phyloP scores from a whole-genome alignment of 2,797 vertebrate species.

The Coreius guichenoti region DNA sequence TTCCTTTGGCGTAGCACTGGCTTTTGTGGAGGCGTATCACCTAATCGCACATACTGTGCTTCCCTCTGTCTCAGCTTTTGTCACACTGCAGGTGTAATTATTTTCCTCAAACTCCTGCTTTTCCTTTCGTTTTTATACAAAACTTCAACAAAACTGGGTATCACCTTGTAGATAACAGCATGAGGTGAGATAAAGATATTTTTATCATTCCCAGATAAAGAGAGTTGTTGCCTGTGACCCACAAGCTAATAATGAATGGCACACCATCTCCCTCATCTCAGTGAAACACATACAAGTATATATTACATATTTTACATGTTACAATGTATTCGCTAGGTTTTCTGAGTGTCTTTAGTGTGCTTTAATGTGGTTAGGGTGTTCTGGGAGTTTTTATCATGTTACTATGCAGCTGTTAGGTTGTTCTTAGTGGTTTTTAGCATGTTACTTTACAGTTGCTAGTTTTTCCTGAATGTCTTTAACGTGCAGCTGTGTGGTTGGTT shows the following conservation, averaged over 20 bases:
- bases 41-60: constrained; percentile 62
- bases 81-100: constrained; percentile 58
- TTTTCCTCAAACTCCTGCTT: constrained; percentile 59
- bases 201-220: constrained; percentile 60
- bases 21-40: constrained; percentile 50
- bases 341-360: not conserved
- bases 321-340: not conserved
- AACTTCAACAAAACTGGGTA: constrained; percentile 64
- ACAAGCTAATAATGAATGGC: constrained; percentile 69
- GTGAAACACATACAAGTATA: constrained; percentile 9
- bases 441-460: too few relatives aligned
- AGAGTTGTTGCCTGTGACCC: constrained; percentile 69
- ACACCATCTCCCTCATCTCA: constrained; percentile 46
- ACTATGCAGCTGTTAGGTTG: not conserved
- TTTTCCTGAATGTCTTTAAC: not conserved
- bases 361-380: not conserved
- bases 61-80: constrained; percentile 42
- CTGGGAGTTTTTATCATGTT: not conserved
- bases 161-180: constrained; percentile 61
- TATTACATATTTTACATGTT: not conserved
- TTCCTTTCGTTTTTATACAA: constrained; percentile 66
- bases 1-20: not conserved
- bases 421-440: not conserved
- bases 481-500: not conserved
- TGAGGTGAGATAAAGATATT: constrained; percentile 49